These are phyloP conservation scores for Silurus meridionalis DNA, from an alignment of 2,113 vertebrate genomes.

Conservation along the genomic window DNA sequence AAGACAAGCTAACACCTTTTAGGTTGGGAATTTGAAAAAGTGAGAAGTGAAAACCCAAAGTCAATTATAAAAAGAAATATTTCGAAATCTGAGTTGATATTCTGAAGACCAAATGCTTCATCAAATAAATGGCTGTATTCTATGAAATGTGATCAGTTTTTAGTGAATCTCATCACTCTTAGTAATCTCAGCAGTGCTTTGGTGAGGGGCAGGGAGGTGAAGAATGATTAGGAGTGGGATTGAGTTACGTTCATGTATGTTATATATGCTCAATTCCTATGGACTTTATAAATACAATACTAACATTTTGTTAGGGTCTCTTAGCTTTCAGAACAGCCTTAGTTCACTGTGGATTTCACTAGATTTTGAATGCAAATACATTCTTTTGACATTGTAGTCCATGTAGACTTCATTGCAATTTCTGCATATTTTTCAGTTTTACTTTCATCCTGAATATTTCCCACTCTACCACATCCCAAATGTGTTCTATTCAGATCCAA, in stretches of 20 bases:
- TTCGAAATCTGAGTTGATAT: neutral
- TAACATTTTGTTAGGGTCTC: neutral
- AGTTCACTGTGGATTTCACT: neutral
- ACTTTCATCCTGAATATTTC: too few relatives aligned
- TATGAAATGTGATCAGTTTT: neutral
- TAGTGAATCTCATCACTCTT: neutral
- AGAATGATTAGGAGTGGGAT: neutral
- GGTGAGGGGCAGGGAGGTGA: neutral
- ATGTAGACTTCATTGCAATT: neutral
- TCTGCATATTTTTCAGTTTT: too few relatives aligned
- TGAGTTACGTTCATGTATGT: neutral
- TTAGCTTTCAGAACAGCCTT: neutral
- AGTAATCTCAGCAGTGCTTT: neutral
- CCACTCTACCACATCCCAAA: too few relatives aligned
- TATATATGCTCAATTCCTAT: neutral
- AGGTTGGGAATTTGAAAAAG: neutral
- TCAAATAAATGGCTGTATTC: neutral
- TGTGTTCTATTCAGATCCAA: too few relatives aligned
- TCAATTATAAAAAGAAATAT: neutral
- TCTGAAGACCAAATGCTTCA: neutral
- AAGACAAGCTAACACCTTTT: neutral
- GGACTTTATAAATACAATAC: neutral
- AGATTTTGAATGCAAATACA: neutral
- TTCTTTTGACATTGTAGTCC: neutral
- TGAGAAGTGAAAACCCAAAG: neutral